Evolutionary conservation across 2,113 vertebrate species (phyloP).

Genomic region (Cephalophus harveyi): DNA sequence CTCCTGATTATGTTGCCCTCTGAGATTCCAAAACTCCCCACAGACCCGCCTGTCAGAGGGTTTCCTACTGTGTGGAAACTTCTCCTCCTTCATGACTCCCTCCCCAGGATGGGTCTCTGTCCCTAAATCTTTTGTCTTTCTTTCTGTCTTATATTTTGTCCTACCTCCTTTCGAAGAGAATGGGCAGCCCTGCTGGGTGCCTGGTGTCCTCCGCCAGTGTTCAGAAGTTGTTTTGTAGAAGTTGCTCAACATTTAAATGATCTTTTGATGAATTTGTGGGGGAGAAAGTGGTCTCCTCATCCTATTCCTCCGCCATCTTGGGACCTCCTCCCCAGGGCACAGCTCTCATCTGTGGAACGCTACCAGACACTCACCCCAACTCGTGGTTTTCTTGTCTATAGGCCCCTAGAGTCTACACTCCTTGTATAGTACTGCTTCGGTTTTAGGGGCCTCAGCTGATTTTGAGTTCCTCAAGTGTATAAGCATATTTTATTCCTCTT

Average conservation of each 20-base stretch:
- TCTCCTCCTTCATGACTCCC: background rate
- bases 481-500: background rate
- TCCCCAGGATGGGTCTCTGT: background rate
- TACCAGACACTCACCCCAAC: background rate
- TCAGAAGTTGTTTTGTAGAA: background rate
- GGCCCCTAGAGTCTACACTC: background rate
- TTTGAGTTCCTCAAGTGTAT: background rate
- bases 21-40: background rate
- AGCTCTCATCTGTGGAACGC: background rate
- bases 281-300: background rate
- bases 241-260: background rate
- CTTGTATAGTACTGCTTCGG: background rate
- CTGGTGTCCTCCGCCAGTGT: background rate
- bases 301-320: background rate
- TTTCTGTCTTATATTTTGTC: background rate
- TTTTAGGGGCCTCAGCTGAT: background rate
- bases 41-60: background rate
- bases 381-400: background rate
- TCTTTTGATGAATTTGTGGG: background rate
- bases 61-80: background rate
- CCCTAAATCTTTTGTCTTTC: background rate
- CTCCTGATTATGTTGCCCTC: background rate
- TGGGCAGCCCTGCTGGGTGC: background rate
- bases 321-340: fast-evolving
- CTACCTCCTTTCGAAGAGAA: background rate